Percentiles rank a stretch among this genome's conserved stretches.
Conservation (phyloP, 2,797 vertebrate species). For the Lepus oiostolus region DNA sequence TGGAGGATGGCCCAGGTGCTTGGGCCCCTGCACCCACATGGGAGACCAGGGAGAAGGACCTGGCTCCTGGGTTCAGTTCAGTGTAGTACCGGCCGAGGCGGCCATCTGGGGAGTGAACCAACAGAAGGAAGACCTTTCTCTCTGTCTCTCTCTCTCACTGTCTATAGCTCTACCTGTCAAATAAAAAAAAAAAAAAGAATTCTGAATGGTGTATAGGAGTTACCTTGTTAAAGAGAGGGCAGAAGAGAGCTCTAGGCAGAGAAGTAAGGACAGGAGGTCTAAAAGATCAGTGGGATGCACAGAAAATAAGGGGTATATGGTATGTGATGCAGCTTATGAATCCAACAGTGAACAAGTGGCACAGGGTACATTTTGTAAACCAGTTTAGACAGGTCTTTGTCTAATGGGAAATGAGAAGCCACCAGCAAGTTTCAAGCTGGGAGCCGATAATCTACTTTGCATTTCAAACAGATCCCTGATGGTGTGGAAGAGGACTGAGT, state of each 20-base stretch:
- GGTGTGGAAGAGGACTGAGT: rapidly evolving
- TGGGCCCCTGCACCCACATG: too few relatives aligned
- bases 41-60: too few relatives aligned
- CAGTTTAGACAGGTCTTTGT: neutral
- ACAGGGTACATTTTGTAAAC: too few relatives aligned
- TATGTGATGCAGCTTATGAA: neutral
- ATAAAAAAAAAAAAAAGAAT: neutral
- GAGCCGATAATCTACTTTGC: neutral
- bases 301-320: neutral
- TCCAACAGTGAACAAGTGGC: neutral
- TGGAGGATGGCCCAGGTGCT: too few relatives aligned
- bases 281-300: neutral
- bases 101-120: too few relatives aligned
- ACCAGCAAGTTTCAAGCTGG: neutral
- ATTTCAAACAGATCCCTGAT: neutral
- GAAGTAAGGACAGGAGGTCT: neutral
- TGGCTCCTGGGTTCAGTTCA: too few relatives aligned
- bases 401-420: neutral
- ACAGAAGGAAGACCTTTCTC: too few relatives aligned
- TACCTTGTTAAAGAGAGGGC: neutral
- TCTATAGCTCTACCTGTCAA: too few relatives aligned
- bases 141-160: too few relatives aligned
- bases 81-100: too few relatives aligned
- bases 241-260: neutral
- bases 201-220: neutral